phyloP scores from a whole-genome alignment of 2,797 vertebrate genomes.

The Pampus argenteus region DNA sequence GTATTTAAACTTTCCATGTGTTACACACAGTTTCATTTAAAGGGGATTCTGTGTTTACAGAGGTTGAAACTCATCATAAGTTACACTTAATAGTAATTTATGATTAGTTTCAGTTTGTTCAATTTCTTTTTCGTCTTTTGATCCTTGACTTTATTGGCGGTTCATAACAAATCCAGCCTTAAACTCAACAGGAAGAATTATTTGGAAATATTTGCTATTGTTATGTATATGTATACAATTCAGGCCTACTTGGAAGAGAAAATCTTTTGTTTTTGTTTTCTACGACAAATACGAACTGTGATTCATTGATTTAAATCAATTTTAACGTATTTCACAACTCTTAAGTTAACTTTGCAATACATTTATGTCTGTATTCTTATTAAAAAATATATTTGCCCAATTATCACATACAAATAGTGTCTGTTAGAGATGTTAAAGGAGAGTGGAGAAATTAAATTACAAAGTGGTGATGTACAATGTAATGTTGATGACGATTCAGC shows the following conservation, averaged over 20 bases:
- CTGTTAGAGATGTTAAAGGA: no score
- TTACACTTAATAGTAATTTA: background rate
- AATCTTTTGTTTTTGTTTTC: background rate
- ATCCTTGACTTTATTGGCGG: background rate
- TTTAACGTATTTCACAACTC: background rate
- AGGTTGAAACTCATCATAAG: no score
- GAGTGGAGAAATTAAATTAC: no score
- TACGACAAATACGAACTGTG: background rate
- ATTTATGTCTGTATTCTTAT: no score
- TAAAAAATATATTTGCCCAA: no score
- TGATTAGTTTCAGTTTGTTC: background rate
- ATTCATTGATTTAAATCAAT: background rate
- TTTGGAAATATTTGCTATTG: background rate
- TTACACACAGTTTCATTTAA: constrained; percentile 22
- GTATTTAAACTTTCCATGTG: constrained; percentile 70
- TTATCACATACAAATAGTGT: no score
- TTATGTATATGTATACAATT: background rate
- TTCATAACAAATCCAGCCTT: background rate
- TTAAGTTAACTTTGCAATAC: background rate
- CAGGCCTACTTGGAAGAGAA: background rate
- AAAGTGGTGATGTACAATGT: background rate
- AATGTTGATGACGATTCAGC: background rate
- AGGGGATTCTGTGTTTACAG: constrained; percentile 4
- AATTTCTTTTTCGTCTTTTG: background rate
- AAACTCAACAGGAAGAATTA: background rate